Conservation (phyloP, 2,797 vertebrate genomes). For the Phoxinus dragarum region DNA sequence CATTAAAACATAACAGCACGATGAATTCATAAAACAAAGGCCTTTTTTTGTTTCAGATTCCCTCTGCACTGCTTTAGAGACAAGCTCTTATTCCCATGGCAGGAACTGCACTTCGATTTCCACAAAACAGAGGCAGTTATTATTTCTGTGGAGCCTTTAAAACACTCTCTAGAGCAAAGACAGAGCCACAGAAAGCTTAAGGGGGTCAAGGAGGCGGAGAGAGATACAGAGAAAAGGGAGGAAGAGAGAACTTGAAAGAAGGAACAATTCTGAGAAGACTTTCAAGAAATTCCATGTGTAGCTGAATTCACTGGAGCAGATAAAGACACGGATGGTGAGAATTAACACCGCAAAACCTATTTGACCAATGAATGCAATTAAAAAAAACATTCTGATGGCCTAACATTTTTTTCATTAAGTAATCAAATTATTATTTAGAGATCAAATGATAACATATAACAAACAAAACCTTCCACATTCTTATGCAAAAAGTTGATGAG, state of each 20-base stretch:
- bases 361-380: neutral
- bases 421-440: neutral
- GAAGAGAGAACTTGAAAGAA: conserved; percentile 27
- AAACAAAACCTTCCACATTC: neutral
- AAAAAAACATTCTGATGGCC: neutral
- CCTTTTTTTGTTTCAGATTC: conserved; percentile 25
- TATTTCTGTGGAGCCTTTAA: conserved; percentile 55
- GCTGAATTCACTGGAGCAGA: neutral
- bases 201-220: conserved; percentile 26
- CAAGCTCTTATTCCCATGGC: conserved; percentile 49
- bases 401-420: neutral
- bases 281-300: conserved; percentile 12
- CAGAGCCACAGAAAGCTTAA: conserved; percentile 40
- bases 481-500: neutral
- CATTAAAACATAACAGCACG: neutral
- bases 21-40: conserved; percentile 19
- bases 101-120: conserved; percentile 40
- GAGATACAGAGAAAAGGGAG: conserved; percentile 24
- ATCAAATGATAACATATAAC: neutral
- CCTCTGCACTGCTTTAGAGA: conserved; percentile 24
- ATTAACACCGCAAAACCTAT: neutral
- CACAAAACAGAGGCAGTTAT: conserved; percentile 44
- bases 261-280: conserved; percentile 27
- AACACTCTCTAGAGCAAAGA: conserved; percentile 47
- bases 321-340: conserved; percentile 10